Evolutionary conservation across 2,888 invertebrate genomes (phyloP).

Genomic region (Malthinus seriepunctatus): DNA sequence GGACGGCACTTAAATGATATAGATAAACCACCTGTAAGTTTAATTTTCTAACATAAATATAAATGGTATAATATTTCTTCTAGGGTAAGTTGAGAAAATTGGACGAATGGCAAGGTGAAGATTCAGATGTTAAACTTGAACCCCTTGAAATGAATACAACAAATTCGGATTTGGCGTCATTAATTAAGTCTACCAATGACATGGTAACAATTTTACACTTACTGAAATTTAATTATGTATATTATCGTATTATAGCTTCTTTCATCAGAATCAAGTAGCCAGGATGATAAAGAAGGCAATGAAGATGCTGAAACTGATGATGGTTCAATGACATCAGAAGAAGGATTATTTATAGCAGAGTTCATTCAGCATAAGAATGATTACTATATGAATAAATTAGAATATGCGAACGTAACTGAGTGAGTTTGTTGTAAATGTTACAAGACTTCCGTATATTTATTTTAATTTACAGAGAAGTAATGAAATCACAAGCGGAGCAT

Average conservation of each 20-base stretch:
- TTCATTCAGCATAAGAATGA: constrained; percentile 84
- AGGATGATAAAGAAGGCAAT: constrained; percentile 15
- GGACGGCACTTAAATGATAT: constrained; percentile 60
- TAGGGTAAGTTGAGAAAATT: constrained; percentile 25
- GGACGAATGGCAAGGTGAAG: constrained; percentile 46
- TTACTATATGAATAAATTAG: constrained; percentile 91
- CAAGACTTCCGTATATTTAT: neutral
- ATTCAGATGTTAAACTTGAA: constrained; percentile 49
- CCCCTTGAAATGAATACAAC: constrained; percentile 47
- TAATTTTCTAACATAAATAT: neutral
- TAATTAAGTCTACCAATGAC: constrained; percentile 66
- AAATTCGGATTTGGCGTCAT: constrained; percentile 60
- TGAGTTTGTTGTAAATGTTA: constrained; percentile 53
- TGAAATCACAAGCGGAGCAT: constrained; percentile 80
- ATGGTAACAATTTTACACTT: constrained; percentile 53
- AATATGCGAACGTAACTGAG: constrained; percentile 77
- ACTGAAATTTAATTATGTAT: too few species aligned
- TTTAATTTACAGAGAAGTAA: constrained; percentile 65
- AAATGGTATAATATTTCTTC: neutral
- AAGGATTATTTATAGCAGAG: constrained; percentile 67
- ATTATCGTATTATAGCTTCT: neutral
- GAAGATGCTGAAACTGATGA: constrained; percentile 22
- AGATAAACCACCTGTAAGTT: constrained; percentile 49
- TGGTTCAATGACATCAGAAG: constrained; percentile 45
- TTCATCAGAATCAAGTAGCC: constrained; percentile 1